A percentile compares a stretch with the other conserved stretches of the same genome.
Evolutionary conservation across 1,140 invertebrate genomes (phyloP).

Genomic region (Cheumatopsyche charites): DNA sequence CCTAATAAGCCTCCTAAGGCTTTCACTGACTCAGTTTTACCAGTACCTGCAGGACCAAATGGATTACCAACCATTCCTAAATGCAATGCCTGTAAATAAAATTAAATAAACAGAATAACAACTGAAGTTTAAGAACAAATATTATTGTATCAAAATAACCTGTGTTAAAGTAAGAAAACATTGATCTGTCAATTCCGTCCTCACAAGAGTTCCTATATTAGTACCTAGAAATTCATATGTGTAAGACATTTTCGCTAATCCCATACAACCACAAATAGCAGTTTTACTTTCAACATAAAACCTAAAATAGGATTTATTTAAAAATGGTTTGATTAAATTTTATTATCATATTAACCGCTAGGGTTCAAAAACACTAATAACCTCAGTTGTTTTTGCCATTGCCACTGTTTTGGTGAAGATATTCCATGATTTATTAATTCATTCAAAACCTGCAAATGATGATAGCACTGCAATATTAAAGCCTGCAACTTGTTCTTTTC

Average conservation of each 20-base stretch:
- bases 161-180: slow-evolving; percentile 96
- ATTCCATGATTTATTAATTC: slow-evolving; percentile 74
- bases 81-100: slow-evolving; percentile 76
- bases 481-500: slow-evolving; percentile 70
- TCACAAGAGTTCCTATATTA: slow-evolving; percentile 86
- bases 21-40: slow-evolving; percentile 98
- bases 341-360: background rate
- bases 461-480: slow-evolving; percentile 92
- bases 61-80: slow-evolving; percentile 98
- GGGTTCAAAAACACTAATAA: slow-evolving; percentile 52
- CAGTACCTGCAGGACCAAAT: slow-evolving; percentile 97
- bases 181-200: slow-evolving; percentile 92
- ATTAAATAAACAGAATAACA: slow-evolving; percentile 24
- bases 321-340: background rate
- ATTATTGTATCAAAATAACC: slow-evolving; percentile 55
- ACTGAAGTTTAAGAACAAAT: background rate
- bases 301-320: slow-evolving; percentile 50
- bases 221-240: slow-evolving; percentile 96
- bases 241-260: slow-evolving; percentile 91
- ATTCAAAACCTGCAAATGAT: slow-evolving; percentile 85
- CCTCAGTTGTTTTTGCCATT: slow-evolving; percentile 95
- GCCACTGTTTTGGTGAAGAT: slow-evolving; percentile 76
- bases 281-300: slow-evolving; percentile 62
- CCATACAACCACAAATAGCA: slow-evolving; percentile 74
- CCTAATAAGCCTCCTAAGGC: slow-evolving; percentile 89